Conservation (phyloP, 1,140 invertebrate genomes). For the Pseudomyrmex cubaensis region DNA sequence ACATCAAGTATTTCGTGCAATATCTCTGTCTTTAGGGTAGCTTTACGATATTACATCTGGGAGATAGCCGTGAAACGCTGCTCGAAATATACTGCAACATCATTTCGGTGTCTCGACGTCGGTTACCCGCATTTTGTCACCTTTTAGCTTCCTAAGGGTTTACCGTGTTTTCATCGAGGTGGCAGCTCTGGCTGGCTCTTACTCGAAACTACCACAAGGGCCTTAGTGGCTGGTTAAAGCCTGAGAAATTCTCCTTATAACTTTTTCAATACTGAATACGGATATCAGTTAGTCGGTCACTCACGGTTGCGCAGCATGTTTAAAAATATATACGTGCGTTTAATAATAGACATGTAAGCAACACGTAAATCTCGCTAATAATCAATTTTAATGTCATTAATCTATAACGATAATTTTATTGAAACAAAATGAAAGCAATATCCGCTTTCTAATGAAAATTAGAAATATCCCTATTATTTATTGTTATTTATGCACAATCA, state of each 20-base stretch:
- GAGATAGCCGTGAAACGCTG: constrained; percentile 20
- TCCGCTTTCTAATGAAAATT: neutral
- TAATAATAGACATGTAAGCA: constrained; percentile 1
- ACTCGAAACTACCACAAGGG: neutral
- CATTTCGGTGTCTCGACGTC: constrained; percentile 26
- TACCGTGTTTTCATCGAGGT: constrained; percentile 25
- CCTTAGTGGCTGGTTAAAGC: neutral
- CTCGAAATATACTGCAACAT: constrained; percentile 17
- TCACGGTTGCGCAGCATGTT: constrained; percentile 4
- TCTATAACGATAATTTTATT: neutral
- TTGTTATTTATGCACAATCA: constrained; percentile 19
- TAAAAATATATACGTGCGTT: constrained; percentile 50
- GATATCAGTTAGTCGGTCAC: neutral
- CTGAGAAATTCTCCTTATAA: constrained; percentile 39
- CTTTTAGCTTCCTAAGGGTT: constrained; percentile 20
- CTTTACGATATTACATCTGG: constrained; percentile 43
- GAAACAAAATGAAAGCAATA: neutral
- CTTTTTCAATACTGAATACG: neutral
- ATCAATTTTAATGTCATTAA: neutral
- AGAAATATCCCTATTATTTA: constrained; percentile 7
- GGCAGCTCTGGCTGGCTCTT: constrained; percentile 9
- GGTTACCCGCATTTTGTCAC: constrained; percentile 42
- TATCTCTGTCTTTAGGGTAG: constrained; percentile 15
- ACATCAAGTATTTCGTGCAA: constrained; percentile 23
- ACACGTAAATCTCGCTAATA: neutral